Evolutionary conservation across 2,888 invertebrate species (phyloP), one percentile per base, ranked within the genome.

Genomic region (Phyllotreta cruciferae): DNA sequence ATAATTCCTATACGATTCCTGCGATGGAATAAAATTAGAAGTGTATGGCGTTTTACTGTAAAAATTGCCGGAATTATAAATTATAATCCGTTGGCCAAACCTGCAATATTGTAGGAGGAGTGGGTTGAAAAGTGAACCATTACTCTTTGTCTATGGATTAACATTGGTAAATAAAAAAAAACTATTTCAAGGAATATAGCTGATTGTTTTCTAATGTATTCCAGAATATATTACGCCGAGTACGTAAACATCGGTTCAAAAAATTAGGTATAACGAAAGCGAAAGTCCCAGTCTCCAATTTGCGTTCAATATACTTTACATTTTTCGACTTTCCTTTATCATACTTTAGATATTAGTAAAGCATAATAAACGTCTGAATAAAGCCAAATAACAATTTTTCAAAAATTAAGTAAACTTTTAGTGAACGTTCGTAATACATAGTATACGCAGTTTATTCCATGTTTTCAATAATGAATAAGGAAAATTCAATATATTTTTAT

Each of bases 171-270:
- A 11, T 6, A 52, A 52, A 37, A 52, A 50, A 50, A 35, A 10
- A 11, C 10, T 6, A 34, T 34, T 52, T 52, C 52, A 52, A 52
- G 52, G 52, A 52, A 52, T 52, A 52, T 52, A 52, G 38, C 52
- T 52, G 52, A 52, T 52, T 52, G 52, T 52, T 52, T 52, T 52
- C 52, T 52, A 52, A 52, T 52, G 37, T 52, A 52, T 37, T 37
- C 36, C 37, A 37, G 13, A 52, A 52, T 52, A 38, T 9, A 11
- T 52, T 52, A 52, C 37, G 14, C 36, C 37, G 38, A 49, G 36
- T 11, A 37, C 37, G 38, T 37, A 24, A 24, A 24, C 24, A 35
- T 11, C n/a, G 13, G 38, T 10, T 36, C 13, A 47, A 47, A 47
- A n/a, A 52, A 52, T 13, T 34, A 6, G 6, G 13, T 34, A 37